Evolutionary conservation across 2,797 vertebrate species (phyloP), one percentile per base, ranked within the genome.

Genomic region (Helostoma temminkii): DNA sequence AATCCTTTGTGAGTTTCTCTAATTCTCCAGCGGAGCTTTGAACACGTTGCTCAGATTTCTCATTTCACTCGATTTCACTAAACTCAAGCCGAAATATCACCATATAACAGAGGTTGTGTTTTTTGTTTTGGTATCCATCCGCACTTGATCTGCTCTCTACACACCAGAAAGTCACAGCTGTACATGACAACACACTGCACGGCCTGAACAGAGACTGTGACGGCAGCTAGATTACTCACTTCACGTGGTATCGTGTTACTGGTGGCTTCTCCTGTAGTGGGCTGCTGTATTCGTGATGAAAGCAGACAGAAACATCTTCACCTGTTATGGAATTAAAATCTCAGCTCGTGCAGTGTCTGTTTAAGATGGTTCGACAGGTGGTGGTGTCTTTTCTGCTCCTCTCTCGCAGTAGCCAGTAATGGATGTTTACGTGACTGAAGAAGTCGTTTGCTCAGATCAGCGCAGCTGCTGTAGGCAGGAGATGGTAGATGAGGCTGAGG

Each of bases 391-490:
- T 22, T 8, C 32, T 12, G 16, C 45, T 14, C 30, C 21, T 32
- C 14, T 45, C 53, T n/a, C 25, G 39, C 5, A 4, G 60, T 39
- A 67, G 55, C 81, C 78, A 48, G 69, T 77, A 82, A 85, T 82
- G 24, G 70, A 87, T 82, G 79, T 84, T 86, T 84, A 70, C 84
- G 71, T 30, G 28, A 66, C 30, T 47, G 71, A 28, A 76, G 71
- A 75, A 78, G 86, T 54, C 58, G 82, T 84, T 85, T 78, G 72
- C 67, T 83, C 80, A 66, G 66, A 78, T 84, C 60, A 46, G 50
- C 53, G 24, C 32, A 3, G 55, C 49, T 46, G 66, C 82, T 89
- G 77, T 81, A 81, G 75, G 78, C 66, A 15, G 68, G 76, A 79
- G 81, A 56, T 52, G 78, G 71, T 16, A 39, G 19, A 70, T 39